These are phyloP conservation scores for Watsonalla binaria DNA, from an alignment of 2,888 invertebrate genomes.

Conservation along the genomic window DNA sequence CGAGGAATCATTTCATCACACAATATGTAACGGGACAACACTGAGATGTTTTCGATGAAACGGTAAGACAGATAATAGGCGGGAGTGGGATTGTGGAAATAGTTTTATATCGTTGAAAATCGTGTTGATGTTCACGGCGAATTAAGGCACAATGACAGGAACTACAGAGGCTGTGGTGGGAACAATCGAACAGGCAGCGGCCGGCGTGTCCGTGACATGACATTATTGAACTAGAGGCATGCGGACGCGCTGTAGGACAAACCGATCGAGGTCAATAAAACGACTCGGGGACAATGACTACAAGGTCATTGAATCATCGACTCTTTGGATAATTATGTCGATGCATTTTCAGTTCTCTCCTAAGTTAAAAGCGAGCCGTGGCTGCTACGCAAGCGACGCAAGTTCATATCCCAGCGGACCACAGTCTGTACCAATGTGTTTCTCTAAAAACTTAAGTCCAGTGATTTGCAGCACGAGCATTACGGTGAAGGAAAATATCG, in stretches of 20 bases:
- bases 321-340: not conserved
- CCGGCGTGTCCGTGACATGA: constrained; percentile 63
- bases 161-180: constrained; percentile 53
- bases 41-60: constrained; percentile 32
- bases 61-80: constrained; percentile 46
- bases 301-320: constrained; percentile 37
- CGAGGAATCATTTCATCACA: constrained; percentile 60
- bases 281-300: constrained; percentile 42
- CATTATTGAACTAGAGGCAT: constrained; percentile 44
- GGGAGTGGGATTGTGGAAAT: constrained; percentile 43
- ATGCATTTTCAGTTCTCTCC: no score
- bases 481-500: no score
- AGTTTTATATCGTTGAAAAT: constrained; percentile 67
- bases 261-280: constrained; percentile 59
- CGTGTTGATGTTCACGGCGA: constrained; percentile 66
- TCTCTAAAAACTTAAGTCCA: no score
- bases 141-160: constrained; percentile 75
- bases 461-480: no score
- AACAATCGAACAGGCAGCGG: constrained; percentile 49
- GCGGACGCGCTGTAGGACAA: constrained; percentile 33
- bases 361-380: no score
- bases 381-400: no score
- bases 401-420: no score
- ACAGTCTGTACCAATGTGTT: no score
- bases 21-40: constrained; percentile 9